Evolutionary conservation across 2,797 vertebrate genomes (phyloP).

Genomic region (Macrochelys suwanniensis): DNA sequence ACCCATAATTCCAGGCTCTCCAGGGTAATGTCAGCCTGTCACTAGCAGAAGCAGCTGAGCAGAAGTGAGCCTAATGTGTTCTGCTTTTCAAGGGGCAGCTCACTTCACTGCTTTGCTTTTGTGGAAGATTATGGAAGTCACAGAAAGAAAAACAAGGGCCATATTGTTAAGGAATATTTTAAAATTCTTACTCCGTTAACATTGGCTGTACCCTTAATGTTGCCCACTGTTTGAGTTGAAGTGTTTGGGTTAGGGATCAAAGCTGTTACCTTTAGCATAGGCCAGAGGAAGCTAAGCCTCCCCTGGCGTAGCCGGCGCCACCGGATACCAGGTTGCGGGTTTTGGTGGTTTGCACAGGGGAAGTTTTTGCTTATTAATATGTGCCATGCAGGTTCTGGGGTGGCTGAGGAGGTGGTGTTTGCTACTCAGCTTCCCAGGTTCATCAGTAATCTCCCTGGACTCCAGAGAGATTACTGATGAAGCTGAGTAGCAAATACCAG

Average conservation of each 20-base stretch:
- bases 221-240: slow-evolving; percentile 47
- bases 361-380: no score
- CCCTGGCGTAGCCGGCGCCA: no score
- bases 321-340: no score
- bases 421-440: no score
- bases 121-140: slow-evolving; percentile 6
- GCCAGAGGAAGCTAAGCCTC: no score
- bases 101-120: slow-evolving; percentile 38
- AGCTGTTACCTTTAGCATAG: no score
- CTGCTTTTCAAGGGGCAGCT: slow-evolving; percentile 22
- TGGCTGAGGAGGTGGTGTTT: no score
- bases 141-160: background rate
- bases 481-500: no score
- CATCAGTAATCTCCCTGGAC: no score
- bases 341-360: no score
- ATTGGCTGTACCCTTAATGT: background rate
- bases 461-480: no score
- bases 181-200: background rate
- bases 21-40: background rate
- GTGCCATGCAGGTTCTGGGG: no score
- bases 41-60: background rate
- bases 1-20: background rate
- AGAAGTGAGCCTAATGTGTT: slow-evolving; percentile 7
- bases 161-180: background rate
- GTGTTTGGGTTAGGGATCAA: background rate